Conservation (phyloP, 2,888 invertebrate species). For the Macrophya annulata region DNA sequence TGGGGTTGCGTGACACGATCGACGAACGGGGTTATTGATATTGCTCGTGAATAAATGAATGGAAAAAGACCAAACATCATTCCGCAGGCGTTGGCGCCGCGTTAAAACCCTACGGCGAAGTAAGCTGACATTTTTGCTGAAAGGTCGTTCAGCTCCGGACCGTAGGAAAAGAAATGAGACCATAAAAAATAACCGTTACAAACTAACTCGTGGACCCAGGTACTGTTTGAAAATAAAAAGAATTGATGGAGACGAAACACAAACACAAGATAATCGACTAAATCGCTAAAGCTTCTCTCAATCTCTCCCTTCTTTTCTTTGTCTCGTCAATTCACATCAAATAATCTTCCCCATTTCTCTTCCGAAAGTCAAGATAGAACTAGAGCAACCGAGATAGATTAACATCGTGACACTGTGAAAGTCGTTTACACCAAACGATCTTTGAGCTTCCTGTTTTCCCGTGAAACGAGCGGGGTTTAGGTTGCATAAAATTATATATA, state of each 20-base stretch:
- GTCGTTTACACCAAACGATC: constrained; percentile 43
- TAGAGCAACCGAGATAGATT: background rate
- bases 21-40: constrained; percentile 10
- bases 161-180: constrained; percentile 10
- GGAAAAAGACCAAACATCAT: constrained; percentile 15
- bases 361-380: background rate
- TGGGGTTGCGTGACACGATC: background rate
- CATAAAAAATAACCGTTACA: constrained; percentile 5
- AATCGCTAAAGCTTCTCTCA: constrained; percentile 21
- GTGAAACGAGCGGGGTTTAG: background rate
- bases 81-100: background rate
- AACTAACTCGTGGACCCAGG: background rate
- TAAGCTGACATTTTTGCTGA: constrained; percentile 4
- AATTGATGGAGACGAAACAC: constrained; percentile 31
- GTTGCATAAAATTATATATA: constrained; percentile 1
- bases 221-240: constrained; percentile 11
- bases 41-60: constrained; percentile 33
- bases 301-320: background rate
- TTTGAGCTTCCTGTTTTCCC: constrained; percentile 41
- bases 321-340: background rate
- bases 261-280: constrained; percentile 34
- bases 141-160: background rate
- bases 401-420: constrained; percentile 34
- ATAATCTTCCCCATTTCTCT: background rate
- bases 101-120: background rate